Evolutionary conservation across 1,140 invertebrate genomes (phyloP), one percentile per base, ranked within the genome.

Genomic region (Dufourea novaeangliae): DNA sequence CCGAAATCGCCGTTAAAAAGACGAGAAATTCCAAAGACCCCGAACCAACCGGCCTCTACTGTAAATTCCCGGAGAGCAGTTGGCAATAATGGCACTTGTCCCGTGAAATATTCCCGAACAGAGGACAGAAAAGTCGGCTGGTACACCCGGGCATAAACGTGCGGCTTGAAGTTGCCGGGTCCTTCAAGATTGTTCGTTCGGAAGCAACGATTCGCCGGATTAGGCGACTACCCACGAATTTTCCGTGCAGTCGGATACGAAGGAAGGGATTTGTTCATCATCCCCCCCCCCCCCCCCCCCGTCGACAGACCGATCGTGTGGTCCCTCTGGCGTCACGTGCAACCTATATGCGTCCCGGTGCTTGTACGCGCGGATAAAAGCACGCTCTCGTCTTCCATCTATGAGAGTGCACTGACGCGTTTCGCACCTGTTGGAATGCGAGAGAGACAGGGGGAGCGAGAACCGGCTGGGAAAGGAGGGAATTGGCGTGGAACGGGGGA

Each of bases 351-450:
- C 82, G 81, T 68, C 64, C n/a, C n/a, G n/a, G n/a, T 78, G 79
- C 70, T 50, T 74, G 44, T 44, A 54, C 34, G 70, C 75, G n/a
- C n/a, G n/a, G 84, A 86, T 86, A 86, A 85, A 76, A 84, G 62
- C 82, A 46, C 52, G n/a, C n/a, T n/a, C n/a, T n/a, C n/a, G 71
- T 81, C 67, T 78, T 67, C 62, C 59, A 64, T 54, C 68, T 27
- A 50, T 32, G 67, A 44, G 78, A 71, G 75, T 71, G 82, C 85
- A 78, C 78, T 63, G 85, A 87, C 85, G 90, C 88, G 83, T 90
- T 87, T 91, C 88, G 88, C 91, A 91, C 91, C 90, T 91, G 91
- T 91, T 91, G 90, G 89, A 92, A 91, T 90, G 90, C 83, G 70
- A 73, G 61, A 80, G 73, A 80, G 59, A 61, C 39, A 17, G 7